A percentile compares a stretch with the other conserved stretches of the same genome.
Conservation (phyloP, 2,113 vertebrate genomes). For the Osmerus eperlanus region DNA sequence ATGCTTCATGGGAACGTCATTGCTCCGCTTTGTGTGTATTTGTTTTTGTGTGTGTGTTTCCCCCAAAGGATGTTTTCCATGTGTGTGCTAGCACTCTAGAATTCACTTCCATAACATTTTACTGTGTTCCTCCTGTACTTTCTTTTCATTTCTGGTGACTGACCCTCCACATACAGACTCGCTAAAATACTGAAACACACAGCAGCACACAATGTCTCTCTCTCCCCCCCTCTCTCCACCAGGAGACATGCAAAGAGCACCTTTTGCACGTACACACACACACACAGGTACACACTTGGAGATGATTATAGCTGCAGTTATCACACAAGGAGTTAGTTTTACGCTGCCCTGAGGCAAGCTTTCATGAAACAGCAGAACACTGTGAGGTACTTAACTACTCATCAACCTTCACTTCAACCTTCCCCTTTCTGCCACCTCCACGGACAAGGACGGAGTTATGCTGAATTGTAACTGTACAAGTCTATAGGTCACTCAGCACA, state of each 20-base stretch:
- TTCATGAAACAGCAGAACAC: background rate
- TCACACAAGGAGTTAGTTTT: background rate
- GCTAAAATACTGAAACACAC: too few relatives aligned
- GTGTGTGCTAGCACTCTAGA: background rate
- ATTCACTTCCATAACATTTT: constrained; percentile 6
- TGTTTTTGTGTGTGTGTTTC: constrained; percentile 38
- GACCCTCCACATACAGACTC: background rate
- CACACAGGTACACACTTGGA: background rate
- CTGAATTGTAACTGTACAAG: background rate
- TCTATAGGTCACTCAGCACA: too few relatives aligned
- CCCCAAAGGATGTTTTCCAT: constrained; percentile 7
- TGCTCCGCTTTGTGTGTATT: constrained; percentile 10
- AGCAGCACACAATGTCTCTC: too few relatives aligned
- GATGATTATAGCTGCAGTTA: too few relatives aligned
- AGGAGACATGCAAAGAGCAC: background rate
- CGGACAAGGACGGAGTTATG: background rate
- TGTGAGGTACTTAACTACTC: background rate
- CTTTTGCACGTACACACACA: background rate
- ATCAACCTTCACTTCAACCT: background rate
- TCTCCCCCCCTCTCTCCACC: background rate
- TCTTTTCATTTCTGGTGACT: background rate
- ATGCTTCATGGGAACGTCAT: constrained; percentile 24
- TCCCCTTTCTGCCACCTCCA: background rate
- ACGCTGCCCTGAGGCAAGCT: background rate
- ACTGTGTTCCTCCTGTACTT: background rate